Base-by-base conservation (phyloP, 2,797 vertebrate species). In the Peromyscus melanophrys region DNA sequence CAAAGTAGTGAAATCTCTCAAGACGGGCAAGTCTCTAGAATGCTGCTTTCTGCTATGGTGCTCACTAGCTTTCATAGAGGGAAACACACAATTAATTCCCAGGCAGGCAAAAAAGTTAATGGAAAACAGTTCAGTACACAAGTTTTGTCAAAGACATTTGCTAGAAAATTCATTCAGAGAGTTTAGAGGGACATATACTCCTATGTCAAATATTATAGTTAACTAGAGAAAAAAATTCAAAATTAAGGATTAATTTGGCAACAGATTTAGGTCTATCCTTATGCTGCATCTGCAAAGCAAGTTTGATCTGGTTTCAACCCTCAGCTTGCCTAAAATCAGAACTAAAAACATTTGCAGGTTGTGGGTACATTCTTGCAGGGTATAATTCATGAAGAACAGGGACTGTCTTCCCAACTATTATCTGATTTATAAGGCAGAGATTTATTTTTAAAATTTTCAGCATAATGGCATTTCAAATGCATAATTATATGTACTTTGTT, bases 381-480 rank as follows among this genome's bases (percentile, higher is more conserved):
- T 52, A 84, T 37, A 52, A 95, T 55, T 90, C 95, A 94, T 21
- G 86, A 89, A 29, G 3, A 96, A 6, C 11, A 90, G 43, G 40
- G 31, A 73, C 52, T 59, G 61, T 37, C 37, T 89, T 87, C 57
- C 34, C 77, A 94, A 89, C 43, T 61, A 82, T 23, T 67, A 84
- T 31, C 92, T 95, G 67, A 92, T 84, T 93, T 77, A 93, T 37
- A 81, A 87, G 76, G 85, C 12, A 96, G 55, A 96, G 59, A 94
- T 94, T 89, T 89, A 71, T 46, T 73, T 73, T 73, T 61, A 94
- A 95, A 71, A 86, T 73, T 89, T 90, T 69, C 90, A 96, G 83
- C 59, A 92, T 40, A 73, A 92, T 61, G 52, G 43, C 43, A 96
- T 92, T 96, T 95, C 89, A 91, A 97, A 96, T 80, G 69, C 37